Base-by-base conservation (phyloP, 2,113 vertebrate genomes). In the Eonycteris spelaea region DNA sequence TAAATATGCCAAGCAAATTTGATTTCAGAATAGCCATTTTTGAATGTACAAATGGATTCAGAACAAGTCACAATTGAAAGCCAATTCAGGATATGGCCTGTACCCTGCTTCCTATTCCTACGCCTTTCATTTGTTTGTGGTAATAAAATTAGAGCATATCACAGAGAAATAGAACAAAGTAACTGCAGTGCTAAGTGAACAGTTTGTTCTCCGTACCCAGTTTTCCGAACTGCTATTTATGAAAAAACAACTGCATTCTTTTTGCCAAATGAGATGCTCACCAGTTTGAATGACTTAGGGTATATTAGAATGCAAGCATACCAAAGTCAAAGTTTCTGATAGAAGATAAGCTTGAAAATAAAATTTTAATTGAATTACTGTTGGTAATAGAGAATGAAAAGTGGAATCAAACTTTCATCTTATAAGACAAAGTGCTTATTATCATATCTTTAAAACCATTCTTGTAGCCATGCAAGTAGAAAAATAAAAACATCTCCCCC, bases 161-260 rank as follows among this genome's bases (percentile, higher is more conserved):
- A 67, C 95, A 97, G 93, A 97, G 96, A 95, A 95, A 96, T 18
- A 96, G 97, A 97, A 97, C 97, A 98, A 97, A 97, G 96, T 97
- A 97, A 98, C 97, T 97, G 95, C 96, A 57, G 63, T 33, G 84
- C 92, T 95, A 96, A 97, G 92, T 95, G 96, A 97, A 97, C 97
- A 96, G 90, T 92, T 93, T 97, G 97, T 98, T 97, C 96, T 97
- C 96, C 96, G 82, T 63, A 90, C 78, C 79, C 92, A 90, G 94
- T 95, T 95, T 97, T 93, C 70, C 88, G 94, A 97, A 97, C 89
- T 92, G 78, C 90, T 97, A 59, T 95, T 96, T 96, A 78, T 80
- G 48, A 84, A 78, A 86, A 55, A 71, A 82, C 55, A 55, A 73
- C 89, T 83, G 93, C 73, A 86, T 91, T 94, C 73, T 86, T 86